phyloP scores from a whole-genome alignment of 2,888 invertebrate genomes.

The Aromia moschata region DNA sequence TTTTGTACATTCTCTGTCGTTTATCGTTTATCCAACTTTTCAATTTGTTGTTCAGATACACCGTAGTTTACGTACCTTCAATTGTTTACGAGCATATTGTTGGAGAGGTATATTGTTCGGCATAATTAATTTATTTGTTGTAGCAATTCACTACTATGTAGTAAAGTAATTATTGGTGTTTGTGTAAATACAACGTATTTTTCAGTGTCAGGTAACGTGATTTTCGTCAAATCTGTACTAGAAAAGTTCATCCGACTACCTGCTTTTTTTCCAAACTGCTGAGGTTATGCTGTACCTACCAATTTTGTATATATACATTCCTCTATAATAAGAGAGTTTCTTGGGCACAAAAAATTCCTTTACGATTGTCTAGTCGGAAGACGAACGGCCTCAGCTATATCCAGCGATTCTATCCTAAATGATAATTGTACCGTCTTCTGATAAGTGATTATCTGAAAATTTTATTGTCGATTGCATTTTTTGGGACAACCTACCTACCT shows the following conservation, averaged over 20 bases:
- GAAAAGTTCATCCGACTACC: slow-evolving; percentile 1
- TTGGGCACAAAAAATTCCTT: neutral
- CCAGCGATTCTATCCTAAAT: neutral
- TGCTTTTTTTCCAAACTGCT: slow-evolving; percentile 9
- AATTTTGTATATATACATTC: slow-evolving; percentile 9
- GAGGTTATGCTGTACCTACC: neutral
- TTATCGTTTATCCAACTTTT: slow-evolving; percentile 23
- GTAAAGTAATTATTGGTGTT: too few species aligned
- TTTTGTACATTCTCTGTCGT: slow-evolving; percentile 22
- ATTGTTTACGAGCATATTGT: too few species aligned
- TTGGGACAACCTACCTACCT: too few species aligned
- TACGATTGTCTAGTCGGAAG: neutral
- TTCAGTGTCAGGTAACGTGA: slow-evolving; percentile 6
- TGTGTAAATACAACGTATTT: neutral
- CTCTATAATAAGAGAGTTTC: slow-evolving; percentile 8
- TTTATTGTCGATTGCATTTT: too few species aligned
- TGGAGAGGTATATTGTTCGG: too few species aligned
- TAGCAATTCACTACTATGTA: too few species aligned
- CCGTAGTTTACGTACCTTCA: neutral
- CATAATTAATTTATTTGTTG: too few species aligned
- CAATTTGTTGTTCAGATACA: slow-evolving; percentile 9
- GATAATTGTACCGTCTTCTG: neutral
- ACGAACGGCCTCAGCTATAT: too few species aligned
- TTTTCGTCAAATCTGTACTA: neutral
- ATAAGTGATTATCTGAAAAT: neutral